These are phyloP conservation scores for Mellilla xanthometata DNA, from an alignment of 2,888 invertebrate species.

Conservation along the genomic window DNA sequence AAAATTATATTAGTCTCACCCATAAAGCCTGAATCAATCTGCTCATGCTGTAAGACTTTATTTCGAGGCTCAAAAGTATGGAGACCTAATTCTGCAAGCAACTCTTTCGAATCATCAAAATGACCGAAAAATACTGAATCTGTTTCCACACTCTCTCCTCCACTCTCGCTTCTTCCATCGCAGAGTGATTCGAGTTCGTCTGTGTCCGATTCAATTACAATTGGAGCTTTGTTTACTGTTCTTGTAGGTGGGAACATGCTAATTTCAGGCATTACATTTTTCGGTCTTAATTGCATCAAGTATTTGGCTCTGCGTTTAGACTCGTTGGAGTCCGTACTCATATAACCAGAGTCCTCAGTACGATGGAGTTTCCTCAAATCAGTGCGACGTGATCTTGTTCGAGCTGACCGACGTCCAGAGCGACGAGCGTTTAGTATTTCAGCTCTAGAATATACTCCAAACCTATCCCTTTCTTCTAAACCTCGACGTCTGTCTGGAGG, in stretches of 20 bases:
- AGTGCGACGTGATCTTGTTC: slow-evolving; percentile 67
- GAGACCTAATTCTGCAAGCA: slow-evolving; percentile 64
- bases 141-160: slow-evolving; percentile 93
- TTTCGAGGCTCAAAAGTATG: slow-evolving; percentile 50
- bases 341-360: slow-evolving; percentile 90
- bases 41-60: slow-evolving; percentile 54
- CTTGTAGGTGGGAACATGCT: slow-evolving; percentile 38
- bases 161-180: slow-evolving; percentile 92
- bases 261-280: slow-evolving; percentile 48
- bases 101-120: slow-evolving; percentile 76
- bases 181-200: slow-evolving; percentile 90
- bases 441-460: slow-evolving; percentile 53
- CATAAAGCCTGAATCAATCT: slow-evolving; percentile 74
- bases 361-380: slow-evolving; percentile 67
- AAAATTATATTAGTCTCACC: slow-evolving; percentile 74
- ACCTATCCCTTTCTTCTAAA: slow-evolving; percentile 66
- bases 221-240: slow-evolving; percentile 48
- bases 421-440: slow-evolving; percentile 63
- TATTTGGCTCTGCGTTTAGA: slow-evolving; percentile 77
- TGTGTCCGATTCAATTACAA: slow-evolving; percentile 81
- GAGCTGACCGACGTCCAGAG: slow-evolving; percentile 65
- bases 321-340: slow-evolving; percentile 91
- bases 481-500: slow-evolving; percentile 59
- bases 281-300: slow-evolving; percentile 69
- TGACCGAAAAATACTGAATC: slow-evolving; percentile 93